Base-by-base conservation (phyloP, 2,888 invertebrate genomes). In the Cyclophora punctaria region DNA sequence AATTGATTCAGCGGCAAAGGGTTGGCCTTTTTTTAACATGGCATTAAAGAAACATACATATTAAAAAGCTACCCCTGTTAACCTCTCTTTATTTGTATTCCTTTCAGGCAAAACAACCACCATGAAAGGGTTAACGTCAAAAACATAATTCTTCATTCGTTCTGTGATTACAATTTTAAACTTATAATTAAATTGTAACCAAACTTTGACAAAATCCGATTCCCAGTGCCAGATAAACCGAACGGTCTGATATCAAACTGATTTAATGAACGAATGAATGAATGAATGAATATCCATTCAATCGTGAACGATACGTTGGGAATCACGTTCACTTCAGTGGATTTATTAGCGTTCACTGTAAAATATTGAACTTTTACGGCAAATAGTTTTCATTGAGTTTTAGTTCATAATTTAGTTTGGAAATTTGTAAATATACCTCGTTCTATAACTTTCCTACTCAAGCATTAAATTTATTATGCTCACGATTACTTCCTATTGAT, bases 251-350 rank as follows among this genome's bases (percentile, higher is more conserved):
- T 74, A 72, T 71, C 69, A 71, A 75, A 74, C 71, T 71, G 76
- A 75, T 77, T 78, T 75, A 77, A 77, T 80, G 73, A 80, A 77
- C 73, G 71, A 75, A 67, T 67, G 75, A 78, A 72, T 69, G 75
- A 73, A 72, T 69, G 75, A 73, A 71, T 67, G 72, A 73, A 72
- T 77, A 67, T 67, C 71, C 71, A 75, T 76, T 81, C 75, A 71
- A 60, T 75, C 73, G 76, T 73, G 69, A 77, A 74, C 78, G 71
- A 73, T 74, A 75, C 67, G 67, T 57, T 66, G 67, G 64, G 66
- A 73, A 75, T 76, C 70, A 71, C 56, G 70, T 73, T 73, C 75
- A 73, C 72, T 76, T 78, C 77, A 70, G 60, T 69, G 72, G 62
- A 68, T 68, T 66, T 69, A 69, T 73, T 67, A 67, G 60, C 54